Conservation (phyloP, 2,113 vertebrate genomes). For the Collichthys lucidus region DNA sequence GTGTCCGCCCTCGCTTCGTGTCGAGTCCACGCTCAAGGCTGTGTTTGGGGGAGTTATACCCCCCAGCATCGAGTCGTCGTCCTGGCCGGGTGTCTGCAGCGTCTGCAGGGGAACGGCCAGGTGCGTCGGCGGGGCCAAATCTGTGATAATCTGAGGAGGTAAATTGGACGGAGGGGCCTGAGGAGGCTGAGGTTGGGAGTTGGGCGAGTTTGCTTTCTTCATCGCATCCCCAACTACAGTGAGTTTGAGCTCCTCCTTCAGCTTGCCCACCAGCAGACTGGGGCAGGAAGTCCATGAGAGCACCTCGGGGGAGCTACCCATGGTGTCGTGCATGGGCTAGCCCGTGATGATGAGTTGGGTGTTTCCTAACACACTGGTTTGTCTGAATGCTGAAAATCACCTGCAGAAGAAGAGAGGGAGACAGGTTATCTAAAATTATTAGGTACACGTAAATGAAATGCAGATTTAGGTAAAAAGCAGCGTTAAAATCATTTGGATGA, state of each 20-base stretch:
- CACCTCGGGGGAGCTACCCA: constrained; percentile 95
- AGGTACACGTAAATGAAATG: background rate
- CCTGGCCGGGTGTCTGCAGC: constrained; percentile 77
- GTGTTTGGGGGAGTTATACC: constrained; percentile 84
- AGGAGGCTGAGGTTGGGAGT: constrained; percentile 76
- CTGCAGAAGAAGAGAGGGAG: constrained; percentile 60
- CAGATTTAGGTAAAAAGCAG: constrained; percentile 3
- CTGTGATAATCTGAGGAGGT: constrained; percentile 88
- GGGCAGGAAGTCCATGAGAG: constrained; percentile 92
- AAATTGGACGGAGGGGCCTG: constrained; percentile 73
- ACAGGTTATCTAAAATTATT: background rate
- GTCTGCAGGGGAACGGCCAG: constrained; percentile 79
- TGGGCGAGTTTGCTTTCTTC: constrained; percentile 79
- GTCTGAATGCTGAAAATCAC: constrained; percentile 65
- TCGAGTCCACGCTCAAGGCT: constrained; percentile 91
- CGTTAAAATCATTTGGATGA: constrained; percentile 20
- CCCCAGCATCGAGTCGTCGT: constrained; percentile 79
- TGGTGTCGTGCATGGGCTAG: constrained; percentile 90
- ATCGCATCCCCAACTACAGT: constrained; percentile 80
- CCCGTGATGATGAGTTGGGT: constrained; percentile 25
- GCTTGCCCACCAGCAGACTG: constrained; percentile 85
- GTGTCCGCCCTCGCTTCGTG: constrained; percentile 87
- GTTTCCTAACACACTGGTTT: constrained; percentile 58
- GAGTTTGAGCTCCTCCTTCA: constrained; percentile 89
- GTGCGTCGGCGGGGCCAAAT: constrained; percentile 84